These are phyloP conservation scores for Thymelicus lineola DNA, from an alignment of 2,888 invertebrate species.

Conservation along the genomic window DNA sequence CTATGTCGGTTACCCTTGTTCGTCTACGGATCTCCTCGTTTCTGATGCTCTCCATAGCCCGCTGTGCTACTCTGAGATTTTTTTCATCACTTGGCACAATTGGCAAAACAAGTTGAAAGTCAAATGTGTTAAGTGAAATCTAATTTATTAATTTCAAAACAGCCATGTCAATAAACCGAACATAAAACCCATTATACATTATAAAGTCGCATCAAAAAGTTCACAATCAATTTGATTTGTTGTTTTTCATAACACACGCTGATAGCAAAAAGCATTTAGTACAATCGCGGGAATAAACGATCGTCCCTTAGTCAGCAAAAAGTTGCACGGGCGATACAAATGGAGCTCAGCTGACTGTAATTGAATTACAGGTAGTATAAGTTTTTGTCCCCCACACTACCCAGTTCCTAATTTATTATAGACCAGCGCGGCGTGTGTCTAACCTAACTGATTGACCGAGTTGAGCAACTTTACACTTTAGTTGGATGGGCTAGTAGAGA, in stretches of 20 bases:
- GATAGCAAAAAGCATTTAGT: conserved; percentile 46
- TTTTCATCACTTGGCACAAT: too few relatives aligned
- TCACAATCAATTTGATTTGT: conserved; percentile 39
- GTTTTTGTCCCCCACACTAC: conserved; percentile 19
- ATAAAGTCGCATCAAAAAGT: conserved; percentile 27
- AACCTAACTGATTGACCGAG: too few relatives aligned
- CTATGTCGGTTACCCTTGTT: too few relatives aligned
- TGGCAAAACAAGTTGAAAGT: too few relatives aligned
- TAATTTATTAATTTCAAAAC: neutral
- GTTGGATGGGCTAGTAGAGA: neutral
- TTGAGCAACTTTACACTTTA: neutral
- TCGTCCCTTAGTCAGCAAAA: conserved; percentile 56
- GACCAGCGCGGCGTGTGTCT: neutral
- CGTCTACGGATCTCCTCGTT: too few relatives aligned
- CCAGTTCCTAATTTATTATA: neutral
- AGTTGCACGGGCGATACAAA: conserved; percentile 40
- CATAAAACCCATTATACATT: conserved; percentile 9
- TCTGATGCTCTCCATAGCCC: too few relatives aligned
- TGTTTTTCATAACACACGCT: conserved; percentile 51
- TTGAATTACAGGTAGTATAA: conserved; percentile 36
- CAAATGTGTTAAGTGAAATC: too few relatives aligned
- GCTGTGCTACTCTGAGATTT: too few relatives aligned
- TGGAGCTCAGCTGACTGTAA: conserved; percentile 23
- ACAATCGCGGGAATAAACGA: conserved; percentile 49
- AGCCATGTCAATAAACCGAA: neutral